phyloP scores from a whole-genome alignment of 2,797 vertebrate genomes.

The Potorous gilbertii region DNA sequence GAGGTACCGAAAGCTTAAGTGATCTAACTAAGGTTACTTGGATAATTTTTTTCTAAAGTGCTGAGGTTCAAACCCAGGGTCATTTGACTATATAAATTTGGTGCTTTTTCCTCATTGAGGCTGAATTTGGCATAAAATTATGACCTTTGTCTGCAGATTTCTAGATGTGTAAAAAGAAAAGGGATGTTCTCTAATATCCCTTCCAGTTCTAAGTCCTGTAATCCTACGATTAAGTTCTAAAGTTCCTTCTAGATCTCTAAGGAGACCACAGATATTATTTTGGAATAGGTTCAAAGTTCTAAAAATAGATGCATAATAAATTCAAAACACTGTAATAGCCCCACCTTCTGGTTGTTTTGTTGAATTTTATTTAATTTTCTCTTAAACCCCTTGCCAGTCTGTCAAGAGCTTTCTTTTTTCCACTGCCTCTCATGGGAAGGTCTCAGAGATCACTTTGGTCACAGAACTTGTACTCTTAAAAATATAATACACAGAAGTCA shows the following conservation, averaged over 20 bases:
- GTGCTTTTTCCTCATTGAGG: too few relatives aligned
- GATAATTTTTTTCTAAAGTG: too few relatives aligned
- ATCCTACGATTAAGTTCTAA: not conserved
- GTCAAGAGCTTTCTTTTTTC: not conserved
- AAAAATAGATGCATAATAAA: too few relatives aligned
- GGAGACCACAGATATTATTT: not conserved
- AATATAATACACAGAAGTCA: not conserved
- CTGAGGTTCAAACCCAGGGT: too few relatives aligned
- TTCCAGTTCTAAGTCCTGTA: not conserved
- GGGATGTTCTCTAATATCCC: too few relatives aligned
- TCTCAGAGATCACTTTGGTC: not conserved
- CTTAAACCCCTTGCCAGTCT: not conserved
- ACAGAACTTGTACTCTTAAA: not conserved
- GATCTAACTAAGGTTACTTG: too few relatives aligned
- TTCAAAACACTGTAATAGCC: not conserved
- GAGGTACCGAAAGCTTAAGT: too few relatives aligned
- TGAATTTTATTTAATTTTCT: not conserved
- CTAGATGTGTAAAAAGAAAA: too few relatives aligned
- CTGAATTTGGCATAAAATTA: too few relatives aligned
- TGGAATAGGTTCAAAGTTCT: not conserved
- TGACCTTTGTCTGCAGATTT: too few relatives aligned
- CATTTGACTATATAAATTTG: too few relatives aligned
- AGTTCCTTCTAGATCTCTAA: not conserved
- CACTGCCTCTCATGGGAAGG: not conserved
- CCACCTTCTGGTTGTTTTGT: not conserved